Evolutionary conservation across 1,140 invertebrate genomes (phyloP).

Genomic region (Triops longicaudatus): DNA sequence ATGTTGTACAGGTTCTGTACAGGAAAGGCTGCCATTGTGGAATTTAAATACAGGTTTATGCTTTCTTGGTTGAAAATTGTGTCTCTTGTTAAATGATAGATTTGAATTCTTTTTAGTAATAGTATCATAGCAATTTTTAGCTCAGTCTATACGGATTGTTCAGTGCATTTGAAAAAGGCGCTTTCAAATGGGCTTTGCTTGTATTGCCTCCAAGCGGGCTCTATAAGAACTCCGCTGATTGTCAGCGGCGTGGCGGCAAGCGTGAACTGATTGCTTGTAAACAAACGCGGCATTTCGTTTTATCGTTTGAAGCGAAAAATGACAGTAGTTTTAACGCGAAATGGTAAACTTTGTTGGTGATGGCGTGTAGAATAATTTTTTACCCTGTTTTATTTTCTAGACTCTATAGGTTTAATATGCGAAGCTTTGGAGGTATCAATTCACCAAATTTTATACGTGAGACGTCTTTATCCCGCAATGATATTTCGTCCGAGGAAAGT

Average conservation of each 20-base stretch:
- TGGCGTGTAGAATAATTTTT: not conserved
- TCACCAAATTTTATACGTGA: not conserved
- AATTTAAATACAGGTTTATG: constrained; percentile 7
- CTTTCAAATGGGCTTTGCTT: too few relatives aligned
- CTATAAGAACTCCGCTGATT: too few relatives aligned
- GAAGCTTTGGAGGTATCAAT: not conserved
- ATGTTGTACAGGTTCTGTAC: constrained; percentile 1
- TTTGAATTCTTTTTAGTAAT: too few relatives aligned
- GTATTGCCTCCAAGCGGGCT: too few relatives aligned
- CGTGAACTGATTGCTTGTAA: not conserved
- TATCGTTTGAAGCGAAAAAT: not conserved
- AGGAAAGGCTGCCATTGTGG: constrained; percentile 10
- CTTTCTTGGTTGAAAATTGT: constrained; percentile 15
- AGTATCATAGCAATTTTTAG: too few relatives aligned
- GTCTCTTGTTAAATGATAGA: too few relatives aligned
- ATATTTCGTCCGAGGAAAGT: not conserved
- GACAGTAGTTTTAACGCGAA: not conserved
- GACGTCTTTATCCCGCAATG: not conserved
- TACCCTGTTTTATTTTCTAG: not conserved
- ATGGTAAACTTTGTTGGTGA: not conserved
- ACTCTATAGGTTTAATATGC: not conserved
- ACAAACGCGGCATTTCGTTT: not conserved
- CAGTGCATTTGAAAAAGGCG: too few relatives aligned
- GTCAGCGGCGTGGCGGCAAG: too few relatives aligned
- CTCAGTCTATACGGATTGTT: not conserved